Base-by-base conservation (phyloP, 2,113 vertebrate genomes). In the Engystomops pustulosus region DNA sequence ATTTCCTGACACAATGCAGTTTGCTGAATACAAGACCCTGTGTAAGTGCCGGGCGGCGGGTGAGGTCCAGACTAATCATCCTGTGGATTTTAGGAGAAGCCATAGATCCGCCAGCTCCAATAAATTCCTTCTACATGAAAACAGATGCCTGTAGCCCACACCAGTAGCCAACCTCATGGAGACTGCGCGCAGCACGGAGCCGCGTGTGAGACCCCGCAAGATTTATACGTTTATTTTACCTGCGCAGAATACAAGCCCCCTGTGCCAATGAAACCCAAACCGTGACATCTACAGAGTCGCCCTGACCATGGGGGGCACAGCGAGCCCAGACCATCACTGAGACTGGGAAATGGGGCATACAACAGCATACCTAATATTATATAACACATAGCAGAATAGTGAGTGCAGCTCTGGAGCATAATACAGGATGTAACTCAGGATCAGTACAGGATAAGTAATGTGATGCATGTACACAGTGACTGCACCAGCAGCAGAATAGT, bases 91-190 rank as follows among this genome's bases (percentile, higher is more conserved):
- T 71, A 81, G 65, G 32, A 62, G 38, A 68, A 30, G 32, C 65
- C 65, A 20, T 70, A 55, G 34, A 51, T 6, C 27, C 38, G 25
- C 32, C 80, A 55, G 80, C 34, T 25, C 80, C 51, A 18, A 70
- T 81, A 81, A 81, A 81, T 71, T 81, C 67, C 80, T 81, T 20
- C 15, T 58, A 41, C 32, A 1, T 38, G 32, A 58, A 81, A 71
- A 68, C 80, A 81, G 80, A 81, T 71, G 65, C 34, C 32, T 0
- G 12, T 10, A 20, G 67, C 47, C 65, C 80, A 81, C 67, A 71
- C 67, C 67, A 69, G 79, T 67, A 81, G 49, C 34, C 32, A 5
- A 6, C 23, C 25, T 10, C 67, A 6, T 23, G 20, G 38, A 30
- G 25, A 67, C 60, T 27, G 9, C 27, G n/a, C 58, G n/a, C 58